These are phyloP conservation scores for Corydoras sp. DNA, from an alignment of 2,113 vertebrate species.

Conservation along the genomic window DNA sequence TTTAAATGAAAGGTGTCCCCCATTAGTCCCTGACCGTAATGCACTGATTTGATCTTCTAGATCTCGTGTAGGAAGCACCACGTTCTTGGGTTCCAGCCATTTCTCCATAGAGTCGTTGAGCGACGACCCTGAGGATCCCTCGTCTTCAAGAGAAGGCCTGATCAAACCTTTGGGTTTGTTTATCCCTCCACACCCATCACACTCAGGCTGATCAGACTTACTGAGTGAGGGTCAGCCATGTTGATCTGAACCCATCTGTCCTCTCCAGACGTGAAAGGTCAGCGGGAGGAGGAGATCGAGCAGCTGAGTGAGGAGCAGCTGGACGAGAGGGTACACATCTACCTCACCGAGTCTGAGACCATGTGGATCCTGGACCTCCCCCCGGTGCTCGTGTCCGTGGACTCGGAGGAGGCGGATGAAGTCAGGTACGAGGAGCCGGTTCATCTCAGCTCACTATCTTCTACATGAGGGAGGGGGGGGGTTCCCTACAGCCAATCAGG, in stretches of 20 bases:
- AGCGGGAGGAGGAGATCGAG: conserved; percentile 52
- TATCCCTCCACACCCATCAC: neutral
- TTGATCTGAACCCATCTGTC: conserved; percentile 1
- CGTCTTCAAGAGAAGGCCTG: neutral
- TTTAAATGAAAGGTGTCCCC: too few species aligned
- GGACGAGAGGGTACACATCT: conserved; percentile 59
- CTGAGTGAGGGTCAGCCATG: too few species aligned
- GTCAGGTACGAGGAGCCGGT: conserved; percentile 73
- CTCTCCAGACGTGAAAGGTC: conserved; percentile 57
- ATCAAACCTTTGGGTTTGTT: neutral
- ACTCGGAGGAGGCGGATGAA: conserved; percentile 65
- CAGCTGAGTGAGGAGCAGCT: conserved; percentile 63
- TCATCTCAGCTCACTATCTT: too few species aligned
- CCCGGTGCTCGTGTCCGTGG: conserved; percentile 58
- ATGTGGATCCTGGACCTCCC: conserved; percentile 72
- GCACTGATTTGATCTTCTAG: neutral
- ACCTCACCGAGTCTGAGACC: conserved; percentile 72
- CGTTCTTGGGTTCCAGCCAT: neutral
- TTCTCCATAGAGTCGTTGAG: neutral
- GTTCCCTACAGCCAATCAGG: too few species aligned
- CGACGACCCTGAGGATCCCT: neutral
- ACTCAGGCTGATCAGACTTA: neutral
- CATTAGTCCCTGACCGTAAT: neutral
- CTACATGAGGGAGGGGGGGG: too few species aligned
- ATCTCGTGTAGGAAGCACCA: neutral